These are phyloP conservation scores for Eucidaris tribuloides DNA, from an alignment of 35 echinoderm and acorn worm genomes.

Conservation along the genomic window DNA sequence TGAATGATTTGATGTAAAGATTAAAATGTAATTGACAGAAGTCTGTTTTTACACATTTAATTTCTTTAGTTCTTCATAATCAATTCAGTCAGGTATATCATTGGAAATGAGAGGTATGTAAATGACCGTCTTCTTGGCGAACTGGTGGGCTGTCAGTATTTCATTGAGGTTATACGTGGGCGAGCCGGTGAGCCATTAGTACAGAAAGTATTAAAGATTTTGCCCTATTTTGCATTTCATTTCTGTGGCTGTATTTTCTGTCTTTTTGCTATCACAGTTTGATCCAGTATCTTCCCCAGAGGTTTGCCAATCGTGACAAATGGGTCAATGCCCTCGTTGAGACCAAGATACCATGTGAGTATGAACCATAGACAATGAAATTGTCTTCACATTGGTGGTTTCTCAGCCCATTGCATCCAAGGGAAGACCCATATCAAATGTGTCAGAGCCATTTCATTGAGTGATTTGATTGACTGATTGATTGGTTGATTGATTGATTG, in stretches of 20 bases:
- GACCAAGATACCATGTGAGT: slow-evolving; percentile 91
- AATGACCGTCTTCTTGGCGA: too few species aligned
- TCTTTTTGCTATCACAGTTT: slow-evolving; percentile 36
- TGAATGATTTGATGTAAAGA: too few species aligned
- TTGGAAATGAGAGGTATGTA: too few species aligned
- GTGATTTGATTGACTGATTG: too few species aligned
- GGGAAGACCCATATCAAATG: background rate
- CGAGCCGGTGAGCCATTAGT: background rate
- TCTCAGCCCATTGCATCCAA: background rate
- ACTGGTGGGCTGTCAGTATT: too few species aligned
- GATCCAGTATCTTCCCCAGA: slow-evolving; percentile 84
- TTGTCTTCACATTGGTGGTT: background rate
- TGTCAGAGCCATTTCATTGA: background rate
- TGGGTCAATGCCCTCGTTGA: slow-evolving; percentile 89
- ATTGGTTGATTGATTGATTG: too few species aligned
- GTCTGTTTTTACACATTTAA: too few species aligned
- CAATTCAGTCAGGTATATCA: too few species aligned
- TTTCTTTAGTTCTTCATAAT: too few species aligned
- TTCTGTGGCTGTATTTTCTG: background rate
- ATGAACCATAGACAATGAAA: background rate
- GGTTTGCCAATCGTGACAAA: slow-evolving; percentile 79
- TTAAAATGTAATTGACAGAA: too few species aligned
- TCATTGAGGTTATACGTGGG: too few species aligned
- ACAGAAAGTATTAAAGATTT: too few species aligned
- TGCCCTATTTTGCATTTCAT: background rate